These are phyloP conservation scores for Homarus gammarus DNA, from an alignment of 2,888 invertebrate species.

Conservation along the genomic window DNA sequence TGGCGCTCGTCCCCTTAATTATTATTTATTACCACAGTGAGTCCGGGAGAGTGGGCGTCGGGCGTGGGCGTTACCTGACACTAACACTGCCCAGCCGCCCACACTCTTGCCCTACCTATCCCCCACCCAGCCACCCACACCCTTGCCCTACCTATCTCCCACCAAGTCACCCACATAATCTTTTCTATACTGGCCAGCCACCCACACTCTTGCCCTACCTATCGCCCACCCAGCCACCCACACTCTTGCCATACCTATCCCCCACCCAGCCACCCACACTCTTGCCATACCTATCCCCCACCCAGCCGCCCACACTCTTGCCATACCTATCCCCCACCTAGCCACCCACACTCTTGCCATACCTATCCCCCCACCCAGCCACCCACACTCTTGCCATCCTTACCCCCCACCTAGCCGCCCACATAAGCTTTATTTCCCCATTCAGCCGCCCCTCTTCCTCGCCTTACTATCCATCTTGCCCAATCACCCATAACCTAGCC, in stretches of 20 bases:
- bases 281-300: no score
- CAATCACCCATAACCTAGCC: no score
- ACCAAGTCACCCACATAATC: background rate
- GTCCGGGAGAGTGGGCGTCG: slow-evolving; percentile 20
- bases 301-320: no score
- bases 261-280: no score
- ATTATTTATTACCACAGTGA: slow-evolving; percentile 25
- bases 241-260: no score
- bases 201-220: background rate
- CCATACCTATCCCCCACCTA: background rate
- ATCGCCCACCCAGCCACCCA: no score
- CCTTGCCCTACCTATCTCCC: background rate
- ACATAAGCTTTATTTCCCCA: no score
- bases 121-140: background rate
- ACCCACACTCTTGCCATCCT: no score
- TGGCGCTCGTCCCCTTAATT: slow-evolving; percentile 32
- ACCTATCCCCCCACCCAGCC: no score
- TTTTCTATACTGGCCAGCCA: background rate
- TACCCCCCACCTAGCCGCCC: no score
- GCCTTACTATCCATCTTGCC: no score
- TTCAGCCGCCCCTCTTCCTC: no score
- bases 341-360: background rate
- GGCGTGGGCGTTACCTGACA: slow-evolving; percentile 19
- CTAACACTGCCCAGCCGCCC: slow-evolving; percentile 37
- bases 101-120: background rate